Percentiles rank a stretch among this genome's conserved stretches.
Evolutionary conservation across 2,797 vertebrate species (phyloP).

Genomic region (Coreius guichenoti): DNA sequence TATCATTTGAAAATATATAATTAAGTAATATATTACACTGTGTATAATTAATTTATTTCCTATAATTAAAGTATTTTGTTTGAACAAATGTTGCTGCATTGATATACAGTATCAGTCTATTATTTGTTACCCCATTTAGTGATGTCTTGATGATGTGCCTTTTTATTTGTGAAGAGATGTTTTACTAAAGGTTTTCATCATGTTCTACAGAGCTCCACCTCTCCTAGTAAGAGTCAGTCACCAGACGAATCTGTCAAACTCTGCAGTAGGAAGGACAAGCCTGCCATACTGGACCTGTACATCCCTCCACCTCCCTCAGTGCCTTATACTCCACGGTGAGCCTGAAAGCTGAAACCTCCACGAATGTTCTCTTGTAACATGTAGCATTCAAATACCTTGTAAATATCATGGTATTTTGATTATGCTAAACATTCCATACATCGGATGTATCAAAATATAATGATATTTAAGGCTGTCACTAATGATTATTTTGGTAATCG

Average conservation of each 20-base stretch:
- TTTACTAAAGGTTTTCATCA: slow-evolving; percentile 39
- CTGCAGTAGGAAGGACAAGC: slow-evolving; percentile 82
- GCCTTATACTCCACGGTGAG: slow-evolving; percentile 88
- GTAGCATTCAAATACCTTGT: neutral
- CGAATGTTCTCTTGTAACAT: neutral
- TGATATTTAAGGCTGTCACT: neutral
- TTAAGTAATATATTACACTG: neutral
- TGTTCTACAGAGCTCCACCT: slow-evolving; percentile 76
- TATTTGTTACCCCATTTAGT: neutral
- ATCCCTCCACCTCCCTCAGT: slow-evolving; percentile 89
- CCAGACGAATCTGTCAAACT: slow-evolving; percentile 76
- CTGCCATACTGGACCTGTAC: slow-evolving; percentile 87
- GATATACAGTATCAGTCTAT: neutral
- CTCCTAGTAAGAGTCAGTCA: slow-evolving; percentile 70
- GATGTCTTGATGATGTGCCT: neutral
- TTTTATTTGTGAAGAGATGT: neutral
- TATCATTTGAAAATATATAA: neutral
- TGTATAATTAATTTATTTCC: neutral
- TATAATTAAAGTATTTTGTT: neutral
- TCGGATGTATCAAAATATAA: neutral
- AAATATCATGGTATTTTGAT: neutral
- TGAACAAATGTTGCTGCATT: neutral
- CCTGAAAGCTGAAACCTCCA: slow-evolving; percentile 8
- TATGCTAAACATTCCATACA: neutral
- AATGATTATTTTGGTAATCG: too few species aligned